These are phyloP conservation scores for Tetheella fluctuosa DNA, from an alignment of 2,888 invertebrate species.

Conservation along the genomic window DNA sequence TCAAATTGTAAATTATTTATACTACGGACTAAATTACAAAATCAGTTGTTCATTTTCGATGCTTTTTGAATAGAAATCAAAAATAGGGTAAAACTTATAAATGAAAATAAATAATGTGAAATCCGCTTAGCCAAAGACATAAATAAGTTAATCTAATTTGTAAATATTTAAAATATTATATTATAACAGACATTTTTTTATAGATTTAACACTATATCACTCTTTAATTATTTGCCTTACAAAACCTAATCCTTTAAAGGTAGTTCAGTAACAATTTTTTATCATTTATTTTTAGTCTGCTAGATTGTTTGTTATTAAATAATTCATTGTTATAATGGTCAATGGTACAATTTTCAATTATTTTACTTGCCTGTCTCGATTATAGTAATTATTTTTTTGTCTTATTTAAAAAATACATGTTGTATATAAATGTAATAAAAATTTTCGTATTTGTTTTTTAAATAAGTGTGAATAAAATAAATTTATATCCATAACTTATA, in stretches of 20 bases:
- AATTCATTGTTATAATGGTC: not conserved
- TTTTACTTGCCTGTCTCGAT: not conserved
- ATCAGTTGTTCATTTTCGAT: too few species aligned
- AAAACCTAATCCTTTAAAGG: too few species aligned
- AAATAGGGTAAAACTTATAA: too few species aligned
- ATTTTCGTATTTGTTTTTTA: constrained; percentile 20
- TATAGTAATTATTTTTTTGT: not conserved
- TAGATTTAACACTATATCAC: too few species aligned
- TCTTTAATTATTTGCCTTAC: too few species aligned
- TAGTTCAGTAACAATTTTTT: not conserved
- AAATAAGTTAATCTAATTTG: too few species aligned
- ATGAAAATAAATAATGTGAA: constrained; percentile 34
- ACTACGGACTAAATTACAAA: too few species aligned
- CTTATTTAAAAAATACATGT: constrained; percentile 13
- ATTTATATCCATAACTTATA: constrained; percentile 14
- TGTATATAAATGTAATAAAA: constrained; percentile 27
- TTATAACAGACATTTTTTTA: too few species aligned
- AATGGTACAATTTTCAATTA: not conserved
- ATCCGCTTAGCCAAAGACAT: constrained; percentile 54
- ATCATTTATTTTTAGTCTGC: not conserved
- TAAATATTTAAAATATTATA: too few species aligned
- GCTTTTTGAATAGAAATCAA: too few species aligned
- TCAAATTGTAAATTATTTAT: too few species aligned
- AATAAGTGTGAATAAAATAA: constrained; percentile 34
- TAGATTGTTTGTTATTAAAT: not conserved